Base-by-base conservation (phyloP, 2,797 vertebrate species). In the Muraenolepis orangiensis region DNA sequence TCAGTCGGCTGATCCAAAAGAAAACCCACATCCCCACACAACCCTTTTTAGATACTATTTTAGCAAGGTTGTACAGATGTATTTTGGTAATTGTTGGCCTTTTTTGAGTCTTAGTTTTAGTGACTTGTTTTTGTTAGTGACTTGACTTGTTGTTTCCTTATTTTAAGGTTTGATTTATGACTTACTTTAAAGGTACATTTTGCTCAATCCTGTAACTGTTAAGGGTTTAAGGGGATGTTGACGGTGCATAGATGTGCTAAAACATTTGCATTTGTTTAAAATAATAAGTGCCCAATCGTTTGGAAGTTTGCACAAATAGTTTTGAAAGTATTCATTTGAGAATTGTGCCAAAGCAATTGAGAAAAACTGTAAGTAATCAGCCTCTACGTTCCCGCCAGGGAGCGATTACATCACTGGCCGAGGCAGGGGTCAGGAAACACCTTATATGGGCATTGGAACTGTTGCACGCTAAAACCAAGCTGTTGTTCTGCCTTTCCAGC, bases 401-500 rank as follows among this genome's bases (percentile, higher is more conserved):
- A 31, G 75, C 72, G 74, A 67, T 75, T 3, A 77, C 66, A 74
- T 77, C 78, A 77, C 30, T 6, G 12, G 29, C 13, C 8, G 8
- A 11, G 51, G 8, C 6, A 11, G n/a, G 8, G 51, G n/a, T 61
- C 51, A 61, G 51, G 51, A 61, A 61, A 23, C 57, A 12, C 57
- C 57, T 64, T 64, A 26, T 26, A 64, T 64, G 57, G 57, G n/a
- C 57, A 26, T n/a, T 2, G 69, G 71, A 42, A 67, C 30, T 6
- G 34, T 80, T 42, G 78, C 70, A 36, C 10, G 14, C 57, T 64
- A n/a, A 64, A 64, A 64, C 57, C 57, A 64, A 64, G 16, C 2
- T 67, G 29, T 72, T 68, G 31, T 71, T 73, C 7, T 7, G 75
- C 38, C 79, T 66, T 82, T 77, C 6, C 76, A 89, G 82, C 30